Percentiles rank a stretch among this genome's conserved stretches.
phyloP scores from a whole-genome alignment of 2,797 vertebrate species.

The Gobionotothen gibberifrons region DNA sequence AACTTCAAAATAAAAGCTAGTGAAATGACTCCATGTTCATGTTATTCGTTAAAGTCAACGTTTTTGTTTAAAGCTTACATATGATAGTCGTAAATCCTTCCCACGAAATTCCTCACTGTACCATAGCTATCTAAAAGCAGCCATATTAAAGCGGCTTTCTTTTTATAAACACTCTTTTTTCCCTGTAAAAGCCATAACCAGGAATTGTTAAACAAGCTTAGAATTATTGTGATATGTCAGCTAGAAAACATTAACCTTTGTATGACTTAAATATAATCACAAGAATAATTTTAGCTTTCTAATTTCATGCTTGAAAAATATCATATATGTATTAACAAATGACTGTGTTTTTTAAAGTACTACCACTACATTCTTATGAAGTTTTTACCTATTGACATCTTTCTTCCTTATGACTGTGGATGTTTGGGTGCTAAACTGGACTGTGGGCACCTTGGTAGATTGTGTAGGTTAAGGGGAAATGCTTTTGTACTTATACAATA shows the following conservation, averaged over 20 bases:
- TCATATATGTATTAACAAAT: conserved; percentile 3
- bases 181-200: background rate
- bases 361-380: background rate
- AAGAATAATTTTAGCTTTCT: background rate
- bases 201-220: conserved; percentile 1
- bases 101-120: conserved; percentile 24
- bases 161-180: background rate
- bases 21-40: background rate
- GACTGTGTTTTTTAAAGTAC: background rate
- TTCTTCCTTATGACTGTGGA: conserved; percentile 11
- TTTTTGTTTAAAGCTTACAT: conserved; percentile 28
- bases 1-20: conserved; percentile 4
- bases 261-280: conserved; percentile 13
- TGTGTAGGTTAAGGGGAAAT: conserved; percentile 56
- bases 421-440: conserved; percentile 11
- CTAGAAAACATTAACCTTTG: background rate
- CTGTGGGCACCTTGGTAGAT: conserved; percentile 39
- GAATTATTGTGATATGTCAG: background rate
- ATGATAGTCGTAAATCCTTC: background rate
- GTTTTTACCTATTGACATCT: conserved; percentile 13
- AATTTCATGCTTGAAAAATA: conserved; percentile 20
- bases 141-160: conserved; percentile 15
- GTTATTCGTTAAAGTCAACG: background rate
- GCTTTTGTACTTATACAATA: conserved; percentile 74
- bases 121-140: conserved; percentile 11